Evolutionary conservation across 2,797 vertebrate species (phyloP).

Genomic region (Poecilia velifera): DNA sequence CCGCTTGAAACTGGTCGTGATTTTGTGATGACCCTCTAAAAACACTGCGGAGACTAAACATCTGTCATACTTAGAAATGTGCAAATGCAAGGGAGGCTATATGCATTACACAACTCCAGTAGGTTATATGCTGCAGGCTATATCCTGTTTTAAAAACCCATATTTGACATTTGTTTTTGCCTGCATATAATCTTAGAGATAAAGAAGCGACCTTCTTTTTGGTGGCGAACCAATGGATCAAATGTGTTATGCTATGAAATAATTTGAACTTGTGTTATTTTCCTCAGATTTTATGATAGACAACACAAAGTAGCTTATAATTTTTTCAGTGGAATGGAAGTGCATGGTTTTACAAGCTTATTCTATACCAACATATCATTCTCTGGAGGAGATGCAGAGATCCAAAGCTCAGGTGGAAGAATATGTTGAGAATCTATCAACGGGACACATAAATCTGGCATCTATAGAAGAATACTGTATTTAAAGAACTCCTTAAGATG

Average conservation of each 20-base stretch:
- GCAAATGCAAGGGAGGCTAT: slow-evolving; percentile 25
- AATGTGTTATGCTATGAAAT: not conserved
- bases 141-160: slow-evolving; percentile 9
- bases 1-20: slow-evolving; percentile 2
- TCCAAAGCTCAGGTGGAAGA: not conserved
- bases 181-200: not conserved
- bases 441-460: not conserved
- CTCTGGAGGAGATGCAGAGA: not conserved
- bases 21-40: slow-evolving; percentile 14
- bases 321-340: not conserved
- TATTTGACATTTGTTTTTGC: not conserved
- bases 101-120: slow-evolving; percentile 15
- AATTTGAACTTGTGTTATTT: not conserved
- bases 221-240: not conserved
- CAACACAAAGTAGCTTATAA: not conserved
- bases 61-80: slow-evolving; percentile 16
- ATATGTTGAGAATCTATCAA: not conserved
- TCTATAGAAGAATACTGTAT: not conserved
- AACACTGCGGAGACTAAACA: slow-evolving; percentile 24
- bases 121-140: not conserved
- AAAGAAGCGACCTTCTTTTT: not conserved
- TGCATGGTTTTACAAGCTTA: not conserved
- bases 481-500: not conserved
- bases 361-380: too few relatives aligned
- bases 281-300: not conserved